Base-by-base conservation (phyloP, 2,888 invertebrate genomes). In the Altica lythri region DNA sequence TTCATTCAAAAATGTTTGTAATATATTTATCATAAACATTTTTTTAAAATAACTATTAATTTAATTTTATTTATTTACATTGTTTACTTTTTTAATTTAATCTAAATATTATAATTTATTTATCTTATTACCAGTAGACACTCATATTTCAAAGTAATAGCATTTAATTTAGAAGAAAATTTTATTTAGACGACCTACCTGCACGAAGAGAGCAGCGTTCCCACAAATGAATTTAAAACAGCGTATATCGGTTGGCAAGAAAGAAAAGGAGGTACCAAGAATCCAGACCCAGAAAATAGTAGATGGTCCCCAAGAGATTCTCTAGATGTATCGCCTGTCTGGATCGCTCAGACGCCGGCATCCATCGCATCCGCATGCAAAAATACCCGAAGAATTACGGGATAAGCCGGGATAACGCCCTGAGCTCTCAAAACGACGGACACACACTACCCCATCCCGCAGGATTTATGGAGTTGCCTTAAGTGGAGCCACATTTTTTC, bases 351-450 rank as follows among this genome's bases (percentile, higher is more conserved):
- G 70, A 70, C 69, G 67, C 63, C 64, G 62, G 62, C 70, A 71
- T 72, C 64, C 66, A 72, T 72, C 71, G 68, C 62, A 64, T 67
- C 62, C 65, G 67, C 68, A 71, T 71, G 70, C 70, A 71, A 70
- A 72, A 68, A 68, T 66, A 66, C 63, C 66, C 63, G 57, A 34
- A 55, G 57, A 58, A 56, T 58, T 60, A 56, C 54, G 45, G 56
- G 56, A 56, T 56, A 52, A 55, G 46, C 54, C 53, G 34, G 54
- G 52, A 56, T 60, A 61, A 61, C 62, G 62, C 62, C 62, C 60
- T 55, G 52, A 60, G 40, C 40, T 17, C 25, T 30, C 14, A 25
- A 29, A 19, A 40, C 22, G 40, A 32, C 40, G 59, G 54, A 61
- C 59, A 60, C 55, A 62, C 62, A 60, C 59, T 25, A 13, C 40